Conservation (phyloP, 2,888 invertebrate species). For the Muschampia plurimacula region DNA sequence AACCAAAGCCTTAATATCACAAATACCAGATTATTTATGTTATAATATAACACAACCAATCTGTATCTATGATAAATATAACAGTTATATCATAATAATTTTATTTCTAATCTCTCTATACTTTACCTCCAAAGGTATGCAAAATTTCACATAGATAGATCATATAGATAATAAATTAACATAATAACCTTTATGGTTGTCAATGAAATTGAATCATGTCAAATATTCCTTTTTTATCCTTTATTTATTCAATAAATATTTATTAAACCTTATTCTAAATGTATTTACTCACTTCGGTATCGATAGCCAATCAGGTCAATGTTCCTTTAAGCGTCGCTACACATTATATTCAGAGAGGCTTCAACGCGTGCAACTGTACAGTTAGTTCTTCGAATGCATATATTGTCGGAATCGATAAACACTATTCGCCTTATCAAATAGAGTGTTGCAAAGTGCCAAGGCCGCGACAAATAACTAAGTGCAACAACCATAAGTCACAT, state of each 20-base stretch:
- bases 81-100: no score
- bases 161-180: no score
- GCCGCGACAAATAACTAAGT: slow-evolving; percentile 22
- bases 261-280: no score
- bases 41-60: neutral
- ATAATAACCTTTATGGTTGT: no score
- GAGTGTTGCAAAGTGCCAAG: slow-evolving; percentile 26
- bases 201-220: no score
- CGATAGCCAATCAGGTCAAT: slow-evolving; percentile 18
- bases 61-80: no score
- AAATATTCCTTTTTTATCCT: no score
- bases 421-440: slow-evolving; percentile 31
- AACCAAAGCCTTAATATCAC: neutral
- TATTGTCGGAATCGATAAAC: slow-evolving; percentile 27
- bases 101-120: no score
- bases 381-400: slow-evolving; percentile 32
- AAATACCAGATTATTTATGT: neutral
- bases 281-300: neutral
- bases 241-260: no score
- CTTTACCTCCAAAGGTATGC: no score
- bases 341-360: neutral
- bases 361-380: slow-evolving; percentile 18
- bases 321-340: slow-evolving; percentile 12
- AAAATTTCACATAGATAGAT: no score
- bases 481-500: slow-evolving; percentile 37